A percentile compares a stretch with the other conserved stretches of the same genome.
Evolutionary conservation across 2,888 invertebrate species (phyloP).

Genomic region (Gisinianus flammeolus): DNA sequence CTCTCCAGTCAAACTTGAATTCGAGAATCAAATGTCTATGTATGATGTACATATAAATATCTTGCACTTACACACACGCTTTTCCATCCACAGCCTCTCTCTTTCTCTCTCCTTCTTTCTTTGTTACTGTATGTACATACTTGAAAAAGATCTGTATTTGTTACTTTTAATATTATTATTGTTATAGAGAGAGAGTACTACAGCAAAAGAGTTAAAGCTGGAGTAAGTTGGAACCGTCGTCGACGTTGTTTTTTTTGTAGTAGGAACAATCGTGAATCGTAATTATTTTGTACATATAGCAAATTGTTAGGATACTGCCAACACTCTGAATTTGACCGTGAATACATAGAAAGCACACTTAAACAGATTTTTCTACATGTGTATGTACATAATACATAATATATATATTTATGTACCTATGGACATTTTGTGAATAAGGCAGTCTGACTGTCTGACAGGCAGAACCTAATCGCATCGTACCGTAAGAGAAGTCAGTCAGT

Average conservation of each 20-base stretch:
- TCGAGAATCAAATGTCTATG: not conserved
- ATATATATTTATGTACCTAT: not conserved
- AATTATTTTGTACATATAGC: slow-evolving; percentile 33
- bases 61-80: not conserved
- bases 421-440: not conserved
- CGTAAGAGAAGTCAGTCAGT: slow-evolving; percentile 8
- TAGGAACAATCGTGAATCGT: slow-evolving; percentile 16
- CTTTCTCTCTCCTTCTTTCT: not conserved
- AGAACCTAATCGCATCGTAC: slow-evolving; percentile 8
- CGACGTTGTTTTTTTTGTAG: no score
- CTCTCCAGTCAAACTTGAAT: slow-evolving; percentile 4
- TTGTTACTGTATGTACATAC: not conserved
- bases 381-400: not conserved
- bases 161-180: no score
- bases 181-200: no score
- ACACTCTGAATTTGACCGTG: not conserved
- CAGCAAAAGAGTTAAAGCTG: no score
- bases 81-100: not conserved
- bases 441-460: slow-evolving; percentile 6
- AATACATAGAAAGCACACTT: not conserved
- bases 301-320: slow-evolving; percentile 20
- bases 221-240: no score
- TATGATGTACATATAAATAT: not conserved
- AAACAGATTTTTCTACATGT: no score
- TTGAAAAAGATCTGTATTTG: no score